Percentiles rank a stretch among this genome's conserved stretches.
Conservation (phyloP, 2,888 invertebrate genomes). For the Mystacides longicornis region DNA sequence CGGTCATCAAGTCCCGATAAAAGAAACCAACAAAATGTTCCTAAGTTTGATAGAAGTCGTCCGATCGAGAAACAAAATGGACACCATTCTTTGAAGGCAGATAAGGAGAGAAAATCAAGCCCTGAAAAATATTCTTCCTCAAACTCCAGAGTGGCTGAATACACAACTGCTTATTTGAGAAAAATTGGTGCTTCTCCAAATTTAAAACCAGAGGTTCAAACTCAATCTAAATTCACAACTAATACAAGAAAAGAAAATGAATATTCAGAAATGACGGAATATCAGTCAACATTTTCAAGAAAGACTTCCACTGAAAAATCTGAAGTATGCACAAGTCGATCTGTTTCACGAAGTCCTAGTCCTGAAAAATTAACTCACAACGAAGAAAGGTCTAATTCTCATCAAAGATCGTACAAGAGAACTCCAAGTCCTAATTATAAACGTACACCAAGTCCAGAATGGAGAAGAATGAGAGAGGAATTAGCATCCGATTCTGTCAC, state of each 20-base stretch:
- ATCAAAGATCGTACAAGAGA: not conserved
- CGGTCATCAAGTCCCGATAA: too few species aligned
- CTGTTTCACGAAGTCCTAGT: conserved; percentile 27
- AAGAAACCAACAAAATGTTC: not conserved
- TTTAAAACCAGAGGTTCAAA: conserved; percentile 20
- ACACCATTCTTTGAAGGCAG: conserved; percentile 27
- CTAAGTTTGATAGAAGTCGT: not conserved
- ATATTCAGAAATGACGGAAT: conserved; percentile 15
- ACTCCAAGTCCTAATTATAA: conserved; percentile 31
- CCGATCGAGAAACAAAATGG: not conserved
- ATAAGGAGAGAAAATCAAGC: conserved; percentile 36
- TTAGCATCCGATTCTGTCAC: conserved; percentile 30
- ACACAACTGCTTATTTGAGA: conserved; percentile 46
- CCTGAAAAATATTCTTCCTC: conserved; percentile 42
- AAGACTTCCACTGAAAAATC: conserved; percentile 12
- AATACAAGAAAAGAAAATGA: conserved; percentile 23
- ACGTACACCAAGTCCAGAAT: conserved; percentile 37
- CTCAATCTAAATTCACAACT: conserved; percentile 24
- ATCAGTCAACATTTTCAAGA: conserved; percentile 15
- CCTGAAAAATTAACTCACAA: conserved; percentile 19
- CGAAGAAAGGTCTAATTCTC: too few species aligned
- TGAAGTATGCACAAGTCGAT: conserved; percentile 18
- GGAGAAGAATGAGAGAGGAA: conserved; percentile 30
- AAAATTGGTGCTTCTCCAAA: conserved; percentile 35
- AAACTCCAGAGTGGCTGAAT: conserved; percentile 41